These are phyloP conservation scores for Caenorhabditis drosophilae DNA, from an alignment of 2,888 invertebrate species.

Conservation along the genomic window DNA sequence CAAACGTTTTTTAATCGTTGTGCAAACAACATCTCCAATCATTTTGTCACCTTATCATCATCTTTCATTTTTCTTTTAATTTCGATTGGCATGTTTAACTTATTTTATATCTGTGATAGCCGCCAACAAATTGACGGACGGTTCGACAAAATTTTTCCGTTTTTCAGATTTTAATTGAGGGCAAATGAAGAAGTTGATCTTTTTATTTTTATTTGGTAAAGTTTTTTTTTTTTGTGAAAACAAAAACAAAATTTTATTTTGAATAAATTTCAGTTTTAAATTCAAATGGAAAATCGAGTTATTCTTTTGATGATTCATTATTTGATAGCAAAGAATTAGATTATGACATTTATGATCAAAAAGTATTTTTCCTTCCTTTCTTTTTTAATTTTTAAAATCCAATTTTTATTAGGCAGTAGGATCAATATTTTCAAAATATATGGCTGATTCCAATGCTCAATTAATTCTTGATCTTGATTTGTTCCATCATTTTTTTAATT, in stretches of 20 bases:
- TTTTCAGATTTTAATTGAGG: no score
- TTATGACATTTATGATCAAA: constrained; percentile 22
- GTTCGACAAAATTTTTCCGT: no score
- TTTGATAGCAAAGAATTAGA: constrained; percentile 31
- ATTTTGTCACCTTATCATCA: no score
- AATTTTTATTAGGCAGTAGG: constrained; percentile 42
- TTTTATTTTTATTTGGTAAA: background rate
- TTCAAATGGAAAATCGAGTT: constrained; percentile 1
- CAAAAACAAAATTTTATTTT: constrained; percentile 1
- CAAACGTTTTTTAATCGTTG: no score
- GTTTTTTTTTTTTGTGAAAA: background rate
- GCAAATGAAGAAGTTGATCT: no score
- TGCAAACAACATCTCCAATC: no score
- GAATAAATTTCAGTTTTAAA: background rate
- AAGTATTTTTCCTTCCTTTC: background rate
- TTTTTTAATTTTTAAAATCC: background rate
- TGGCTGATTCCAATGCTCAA: constrained; percentile 62
- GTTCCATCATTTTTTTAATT: constrained; percentile 57
- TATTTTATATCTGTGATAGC: no score
- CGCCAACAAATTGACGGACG: no score
- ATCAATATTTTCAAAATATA: constrained; percentile 55
- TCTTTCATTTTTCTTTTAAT: no score
- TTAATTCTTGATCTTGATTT: constrained; percentile 64
- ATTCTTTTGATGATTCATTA: constrained; percentile 33
- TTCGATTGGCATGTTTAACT: no score